Base-by-base conservation (phyloP, 1,140 invertebrate genomes). In the Nebria ingens region DNA sequence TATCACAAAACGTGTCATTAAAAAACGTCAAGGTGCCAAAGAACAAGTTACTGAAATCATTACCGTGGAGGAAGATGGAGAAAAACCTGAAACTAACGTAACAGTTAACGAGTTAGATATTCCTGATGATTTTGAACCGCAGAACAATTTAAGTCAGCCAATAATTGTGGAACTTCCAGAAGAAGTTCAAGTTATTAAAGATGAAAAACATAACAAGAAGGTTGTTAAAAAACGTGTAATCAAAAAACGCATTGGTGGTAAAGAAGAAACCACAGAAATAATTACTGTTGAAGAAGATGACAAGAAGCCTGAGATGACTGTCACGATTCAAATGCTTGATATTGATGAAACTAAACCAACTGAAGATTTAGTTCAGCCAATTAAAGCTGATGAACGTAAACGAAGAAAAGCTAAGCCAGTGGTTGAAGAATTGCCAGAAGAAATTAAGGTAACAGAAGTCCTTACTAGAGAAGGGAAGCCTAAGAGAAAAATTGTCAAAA, bases 61-160 rank as follows among this genome's bases (percentile, higher is more conserved):
- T 23, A 69, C 71, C 21, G 62, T 70, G 56, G 70, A 71, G 64
- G 69, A 73, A 58, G 65, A 71, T 57, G 67, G 63, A 53, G 65
- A 73, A 62, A 59, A 67, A 64, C 65, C 66, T n/a, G 42, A 63
- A 62, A 69, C 61, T 20, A 66, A 63, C 21, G 70, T 71, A 54
- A 67, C 61, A 50, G 63, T 67, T 21, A 38, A 57, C 6, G 62
- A 61, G 52, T 23, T 53, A 12, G 19, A 58, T n/a, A 20, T 50
- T n/a, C 42, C 50, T 21, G 57, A 59, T 45, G 57, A 55, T 17
- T 38, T 56, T 50, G 38, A 49, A 53, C 55, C 3, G 53, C 53
- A 9, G 42, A 22, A 21, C 56, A 56, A 63, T 57, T 20, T 17
- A 13, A 25, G 51, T 19, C 62, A 60, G 54, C 61, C 1, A 61